Percentiles rank a stretch among this genome's conserved stretches.
phyloP scores from a whole-genome alignment of 2,113 vertebrate genomes.

The Sitta europaea region DNA sequence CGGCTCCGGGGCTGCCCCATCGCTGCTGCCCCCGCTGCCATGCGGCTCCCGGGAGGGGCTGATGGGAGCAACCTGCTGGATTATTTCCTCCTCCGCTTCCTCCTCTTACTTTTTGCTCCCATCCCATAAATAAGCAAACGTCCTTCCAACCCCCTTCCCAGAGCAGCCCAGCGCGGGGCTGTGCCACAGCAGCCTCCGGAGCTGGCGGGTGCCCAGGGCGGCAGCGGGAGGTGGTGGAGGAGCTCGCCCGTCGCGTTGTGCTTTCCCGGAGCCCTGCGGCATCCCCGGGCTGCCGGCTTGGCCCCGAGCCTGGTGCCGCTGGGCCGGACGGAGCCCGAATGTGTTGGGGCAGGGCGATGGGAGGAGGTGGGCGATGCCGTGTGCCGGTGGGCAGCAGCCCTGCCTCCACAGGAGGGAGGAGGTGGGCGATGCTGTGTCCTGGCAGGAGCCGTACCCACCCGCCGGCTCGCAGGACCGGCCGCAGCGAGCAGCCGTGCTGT shows the following conservation, averaged over 20 bases:
- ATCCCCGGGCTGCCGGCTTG: background rate
- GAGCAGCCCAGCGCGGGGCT: background rate
- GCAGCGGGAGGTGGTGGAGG: background rate
- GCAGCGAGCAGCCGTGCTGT: accelerated
- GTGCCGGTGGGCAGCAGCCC: too few species aligned
- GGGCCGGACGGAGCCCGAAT: background rate
- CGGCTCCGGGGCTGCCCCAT: background rate
- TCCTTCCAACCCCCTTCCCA: background rate
- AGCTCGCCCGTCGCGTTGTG: background rate
- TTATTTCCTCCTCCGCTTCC: background rate
- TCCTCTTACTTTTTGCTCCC: conserved; percentile 4
- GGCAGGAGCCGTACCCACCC: background rate
- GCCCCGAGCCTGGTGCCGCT: background rate
- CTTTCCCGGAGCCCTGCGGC: background rate
- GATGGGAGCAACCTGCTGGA: background rate
- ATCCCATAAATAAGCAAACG: background rate
- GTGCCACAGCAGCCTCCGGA: background rate
- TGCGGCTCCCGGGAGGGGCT: background rate
- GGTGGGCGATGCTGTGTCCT: background rate
- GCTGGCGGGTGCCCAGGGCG: background rate
- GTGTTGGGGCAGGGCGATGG: background rate
- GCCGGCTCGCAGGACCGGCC: accelerated
- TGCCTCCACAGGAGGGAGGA: too few species aligned
- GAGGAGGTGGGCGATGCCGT: background rate
- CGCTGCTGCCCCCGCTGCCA: background rate